Conservation (phyloP, 1,140 invertebrate genomes). For the Oryzaephilus surinamensis region DNA sequence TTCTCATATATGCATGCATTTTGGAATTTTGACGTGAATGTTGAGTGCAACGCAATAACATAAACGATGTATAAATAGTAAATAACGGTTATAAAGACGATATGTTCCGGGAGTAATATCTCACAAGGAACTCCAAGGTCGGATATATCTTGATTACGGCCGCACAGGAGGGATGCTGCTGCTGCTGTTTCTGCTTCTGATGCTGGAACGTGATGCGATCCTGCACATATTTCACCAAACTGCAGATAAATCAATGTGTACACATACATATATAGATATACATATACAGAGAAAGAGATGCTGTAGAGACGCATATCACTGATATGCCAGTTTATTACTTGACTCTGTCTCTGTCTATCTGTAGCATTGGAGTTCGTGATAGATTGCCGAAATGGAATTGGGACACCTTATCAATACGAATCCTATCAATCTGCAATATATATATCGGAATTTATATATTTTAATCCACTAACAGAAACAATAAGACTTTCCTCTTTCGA, state of each 20-base stretch:
- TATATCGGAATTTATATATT: too few species aligned
- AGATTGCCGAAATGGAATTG: background rate
- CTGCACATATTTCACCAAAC: slow-evolving; percentile 30
- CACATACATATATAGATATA: slow-evolving; percentile 1
- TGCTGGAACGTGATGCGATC: slow-evolving; percentile 28
- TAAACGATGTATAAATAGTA: slow-evolving; percentile 26
- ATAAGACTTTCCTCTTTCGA: too few species aligned
- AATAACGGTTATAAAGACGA: slow-evolving; percentile 24
- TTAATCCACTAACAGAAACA: too few species aligned
- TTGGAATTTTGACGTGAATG: background rate
- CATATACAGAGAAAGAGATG: too few species aligned
- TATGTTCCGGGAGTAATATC: slow-evolving; percentile 27
- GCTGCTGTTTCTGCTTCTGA: slow-evolving; percentile 4
- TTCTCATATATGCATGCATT: too few species aligned
- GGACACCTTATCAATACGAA: too few species aligned
- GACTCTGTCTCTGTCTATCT: too few species aligned
- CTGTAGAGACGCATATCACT: too few species aligned
- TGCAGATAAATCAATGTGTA: slow-evolving; percentile 32
- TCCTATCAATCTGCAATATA: too few species aligned
- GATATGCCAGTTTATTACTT: too few species aligned
- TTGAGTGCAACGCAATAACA: slow-evolving; percentile 14
- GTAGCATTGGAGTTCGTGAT: too few species aligned
- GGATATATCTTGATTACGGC: slow-evolving; percentile 33
- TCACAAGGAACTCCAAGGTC: slow-evolving; percentile 26
- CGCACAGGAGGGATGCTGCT: slow-evolving; percentile 12